Conservation (phyloP, 1,140 invertebrate species). For the Drosophila azteca region DNA sequence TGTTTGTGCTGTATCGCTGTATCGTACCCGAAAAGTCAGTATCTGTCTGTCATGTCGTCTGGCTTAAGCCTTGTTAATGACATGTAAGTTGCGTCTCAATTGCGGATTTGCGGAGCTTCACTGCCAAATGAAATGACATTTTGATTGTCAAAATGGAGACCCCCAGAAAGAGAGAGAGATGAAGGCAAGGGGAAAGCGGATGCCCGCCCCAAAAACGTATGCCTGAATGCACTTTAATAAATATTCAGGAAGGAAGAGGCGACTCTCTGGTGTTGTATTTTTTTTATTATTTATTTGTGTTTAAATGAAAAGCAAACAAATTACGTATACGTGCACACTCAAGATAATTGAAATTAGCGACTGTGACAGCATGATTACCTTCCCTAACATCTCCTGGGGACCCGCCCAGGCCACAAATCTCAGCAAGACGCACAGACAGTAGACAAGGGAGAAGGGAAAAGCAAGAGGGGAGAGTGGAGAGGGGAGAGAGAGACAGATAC, state of each 20-base stretch:
- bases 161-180: slow-evolving; percentile 32
- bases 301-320: slow-evolving; percentile 65
- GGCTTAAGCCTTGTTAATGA: slow-evolving; percentile 73
- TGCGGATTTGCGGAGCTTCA: slow-evolving; percentile 70
- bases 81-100: slow-evolving; percentile 79
- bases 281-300: slow-evolving; percentile 20
- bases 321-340: slow-evolving; percentile 67
- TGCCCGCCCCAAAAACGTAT: slow-evolving; percentile 11
- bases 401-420: slow-evolving; percentile 61
- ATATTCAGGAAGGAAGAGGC: slow-evolving; percentile 58
- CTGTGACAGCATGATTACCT: slow-evolving; percentile 79
- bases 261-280: slow-evolving; percentile 34
- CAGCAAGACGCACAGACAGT: slow-evolving; percentile 12
- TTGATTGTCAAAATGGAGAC: slow-evolving; percentile 58
- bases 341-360: slow-evolving; percentile 80
- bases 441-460: no score
- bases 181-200: slow-evolving; percentile 6
- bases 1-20: slow-evolving; percentile 13
- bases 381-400: slow-evolving; percentile 55
- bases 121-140: slow-evolving; percentile 66
- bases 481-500: slow-evolving; percentile 21
- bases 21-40: not conserved
- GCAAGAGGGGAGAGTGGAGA: slow-evolving; percentile 6
- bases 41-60: slow-evolving; percentile 39
- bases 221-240: slow-evolving; percentile 47